phyloP scores from a whole-genome alignment of 2,113 vertebrate genomes.

The Lontra canadensis region DNA sequence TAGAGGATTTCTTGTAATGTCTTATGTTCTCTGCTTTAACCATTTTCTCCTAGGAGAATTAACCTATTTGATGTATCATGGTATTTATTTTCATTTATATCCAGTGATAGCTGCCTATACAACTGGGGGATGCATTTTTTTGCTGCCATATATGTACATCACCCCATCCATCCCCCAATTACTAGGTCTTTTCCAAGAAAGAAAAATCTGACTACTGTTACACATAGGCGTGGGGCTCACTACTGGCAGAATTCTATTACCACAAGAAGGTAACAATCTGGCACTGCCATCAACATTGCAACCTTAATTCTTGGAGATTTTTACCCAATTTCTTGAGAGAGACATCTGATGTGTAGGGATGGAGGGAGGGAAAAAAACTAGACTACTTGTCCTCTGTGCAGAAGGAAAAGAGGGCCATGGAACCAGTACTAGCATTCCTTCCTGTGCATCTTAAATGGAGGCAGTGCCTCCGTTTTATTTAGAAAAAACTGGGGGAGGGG shows the following conservation, averaged over 20 bases:
- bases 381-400: background rate
- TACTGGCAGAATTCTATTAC: background rate
- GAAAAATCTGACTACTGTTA: background rate
- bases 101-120: background rate
- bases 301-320: background rate
- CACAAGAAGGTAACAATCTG: background rate
- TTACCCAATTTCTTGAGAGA: background rate
- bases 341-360: background rate
- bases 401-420: background rate
- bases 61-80: background rate
- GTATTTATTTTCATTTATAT: background rate
- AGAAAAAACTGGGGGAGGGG: background rate
- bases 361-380: background rate
- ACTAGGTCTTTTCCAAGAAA: background rate
- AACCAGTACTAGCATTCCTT: too few relatives aligned
- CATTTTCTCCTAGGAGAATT: background rate
- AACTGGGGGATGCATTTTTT: background rate
- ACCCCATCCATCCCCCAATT: background rate
- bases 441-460: background rate
- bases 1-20: background rate
- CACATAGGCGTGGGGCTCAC: background rate
- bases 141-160: background rate
- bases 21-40: background rate
- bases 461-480: background rate
- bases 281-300: background rate